Evolutionary conservation across 1,140 invertebrate genomes (phyloP).

Genomic region (Bombyx mandarina): DNA sequence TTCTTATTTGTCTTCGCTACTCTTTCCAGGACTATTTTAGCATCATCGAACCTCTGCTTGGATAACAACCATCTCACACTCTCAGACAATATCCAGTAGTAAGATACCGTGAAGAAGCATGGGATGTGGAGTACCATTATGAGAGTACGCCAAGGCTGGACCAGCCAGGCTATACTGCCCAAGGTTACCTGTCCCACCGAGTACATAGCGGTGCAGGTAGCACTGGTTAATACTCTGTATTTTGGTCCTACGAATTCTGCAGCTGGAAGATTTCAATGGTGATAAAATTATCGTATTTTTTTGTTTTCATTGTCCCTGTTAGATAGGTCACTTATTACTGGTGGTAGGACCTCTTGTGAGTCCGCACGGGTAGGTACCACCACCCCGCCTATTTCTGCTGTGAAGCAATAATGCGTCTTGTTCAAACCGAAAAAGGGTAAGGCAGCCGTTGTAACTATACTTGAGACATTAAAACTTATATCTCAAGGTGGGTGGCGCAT

Average conservation of each 20-base stretch:
- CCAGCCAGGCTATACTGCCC: constrained; percentile 77
- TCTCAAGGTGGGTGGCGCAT: too few species aligned
- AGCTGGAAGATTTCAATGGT: constrained; percentile 64
- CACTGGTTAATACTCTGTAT: constrained; percentile 79
- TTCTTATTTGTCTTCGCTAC: constrained; percentile 79
- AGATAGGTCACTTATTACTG: too few species aligned
- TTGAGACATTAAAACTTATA: too few species aligned
- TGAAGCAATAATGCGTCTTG: too few species aligned
- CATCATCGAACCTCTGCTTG: constrained; percentile 76
- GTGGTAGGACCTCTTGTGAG: too few species aligned
- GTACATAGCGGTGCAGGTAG: constrained; percentile 78
- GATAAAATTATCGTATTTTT: too few species aligned
- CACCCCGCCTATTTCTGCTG: too few species aligned
- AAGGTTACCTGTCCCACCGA: constrained; percentile 79
- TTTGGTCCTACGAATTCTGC: constrained; percentile 79
- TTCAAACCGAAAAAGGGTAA: too few species aligned
- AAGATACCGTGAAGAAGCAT: constrained; percentile 75
- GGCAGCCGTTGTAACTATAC: too few species aligned
- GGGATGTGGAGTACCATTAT: constrained; percentile 78
- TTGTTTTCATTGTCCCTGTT: too few species aligned
- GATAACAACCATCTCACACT: constrained; percentile 81
- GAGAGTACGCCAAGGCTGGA: constrained; percentile 80
- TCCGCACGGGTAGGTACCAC: too few species aligned
- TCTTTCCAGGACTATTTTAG: constrained; percentile 72
- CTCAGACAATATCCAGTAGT: constrained; percentile 76